Evolutionary conservation across 1,140 invertebrate genomes (phyloP), one percentile per base, ranked within the genome.

Genomic region (Cydia splendana): DNA sequence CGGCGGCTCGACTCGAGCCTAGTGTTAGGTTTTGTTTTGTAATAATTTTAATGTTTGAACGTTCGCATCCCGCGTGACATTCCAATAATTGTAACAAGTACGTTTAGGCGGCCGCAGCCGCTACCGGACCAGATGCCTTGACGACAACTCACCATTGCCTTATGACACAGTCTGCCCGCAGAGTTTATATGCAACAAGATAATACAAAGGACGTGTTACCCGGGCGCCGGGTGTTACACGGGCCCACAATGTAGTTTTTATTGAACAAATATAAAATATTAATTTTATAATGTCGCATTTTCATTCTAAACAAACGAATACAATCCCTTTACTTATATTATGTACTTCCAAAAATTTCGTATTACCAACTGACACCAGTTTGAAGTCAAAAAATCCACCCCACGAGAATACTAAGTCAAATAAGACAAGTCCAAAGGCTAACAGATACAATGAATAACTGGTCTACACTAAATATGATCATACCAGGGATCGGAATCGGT

Each of bases 231-330:
- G 90, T 85, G 30, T 38, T 71, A 89, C 88, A 91, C 89, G 88
- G 91, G 89, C 91, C 91, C 91, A 93, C 90, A 91, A 90, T 93
- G 91, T 93, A 93, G 89, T 93, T 93, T 91, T 91, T 93, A 93
- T 88, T 92, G 91, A 93, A 93, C 91, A 93, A 93, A 93, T 93
- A 93, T 92, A 93, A 93, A 87, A 93, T 93, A 93, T 93, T 93
- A 93, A 93, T 93, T 92, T 93, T 92, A 93, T 93, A 93, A 92
- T 89, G 89, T 91, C 67, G 87, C 84, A 87, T 88, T 91, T 93
- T 93, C 87, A 84, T 80, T 88, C 83, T 75, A 34, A 48, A 57
- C 30, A 6, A 30, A 34, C 34, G n/a, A n/a, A n/a, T n/a, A 48
- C 30, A 57, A 15, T 42, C 15, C 24, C 30, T 48, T 24, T 24